These are phyloP conservation scores for Meiosimyza decipiens DNA, from an alignment of 2,888 invertebrate species.

Conservation along the genomic window DNA sequence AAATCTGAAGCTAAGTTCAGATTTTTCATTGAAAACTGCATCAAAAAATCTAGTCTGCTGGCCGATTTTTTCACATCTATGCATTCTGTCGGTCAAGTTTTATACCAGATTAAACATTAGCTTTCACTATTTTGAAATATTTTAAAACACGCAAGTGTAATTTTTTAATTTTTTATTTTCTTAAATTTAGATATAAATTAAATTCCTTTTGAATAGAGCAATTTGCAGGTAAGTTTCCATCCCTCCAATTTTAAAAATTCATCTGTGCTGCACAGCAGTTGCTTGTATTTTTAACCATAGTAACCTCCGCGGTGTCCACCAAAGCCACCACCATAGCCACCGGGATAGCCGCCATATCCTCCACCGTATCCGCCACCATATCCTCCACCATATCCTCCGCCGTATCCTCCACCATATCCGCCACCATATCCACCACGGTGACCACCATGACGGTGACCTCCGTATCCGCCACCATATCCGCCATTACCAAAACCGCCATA, in stretches of 20 bases:
- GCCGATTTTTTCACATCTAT: too few relatives aligned
- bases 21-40: too few relatives aligned
- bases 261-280: not conserved
- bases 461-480: not conserved
- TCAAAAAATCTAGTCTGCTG: too few relatives aligned
- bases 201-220: not conserved
- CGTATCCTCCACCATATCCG: constrained; percentile 14
- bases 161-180: not conserved
- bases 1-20: too few relatives aligned
- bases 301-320: constrained; percentile 23
- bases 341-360: constrained; percentile 11
- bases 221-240: not conserved
- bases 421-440: constrained; percentile 8
- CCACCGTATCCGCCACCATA: not conserved
- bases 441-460: constrained; percentile 24
- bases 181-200: not conserved
- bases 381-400: constrained; percentile 26
- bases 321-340: constrained; percentile 5
- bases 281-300: not conserved
- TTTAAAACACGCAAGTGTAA: not conserved
- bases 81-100: too few relatives aligned
- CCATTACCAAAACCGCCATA: constrained; percentile 37
- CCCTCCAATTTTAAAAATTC: not conserved
- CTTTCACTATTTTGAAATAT: too few relatives aligned
- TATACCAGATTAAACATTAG: too few relatives aligned